phyloP scores from a whole-genome alignment of 1,140 invertebrate genomes.

The Radopholus similis region DNA sequence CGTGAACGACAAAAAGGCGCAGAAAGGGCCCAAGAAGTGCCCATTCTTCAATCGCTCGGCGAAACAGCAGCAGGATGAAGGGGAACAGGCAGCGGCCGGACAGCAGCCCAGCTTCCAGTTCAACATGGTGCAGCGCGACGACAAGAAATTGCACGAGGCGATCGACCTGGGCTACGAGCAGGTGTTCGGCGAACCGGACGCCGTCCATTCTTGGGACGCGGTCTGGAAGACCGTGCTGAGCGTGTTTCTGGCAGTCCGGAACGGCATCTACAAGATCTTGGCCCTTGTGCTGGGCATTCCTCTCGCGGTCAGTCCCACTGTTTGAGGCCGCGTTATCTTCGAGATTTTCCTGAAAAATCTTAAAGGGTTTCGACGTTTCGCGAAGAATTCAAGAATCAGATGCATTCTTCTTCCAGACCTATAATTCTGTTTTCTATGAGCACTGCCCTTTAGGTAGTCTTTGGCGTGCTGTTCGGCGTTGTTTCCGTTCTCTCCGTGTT shows the following conservation, averaged over 20 bases:
- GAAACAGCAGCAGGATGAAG: background rate
- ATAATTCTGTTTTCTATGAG: too few relatives aligned
- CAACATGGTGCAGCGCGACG: constrained; percentile 30
- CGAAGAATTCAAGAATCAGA: too few relatives aligned
- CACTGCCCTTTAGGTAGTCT: too few relatives aligned
- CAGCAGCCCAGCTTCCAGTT: constrained; percentile 1
- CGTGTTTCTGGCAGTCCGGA: constrained; percentile 61
- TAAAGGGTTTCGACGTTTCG: too few relatives aligned
- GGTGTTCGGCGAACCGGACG: constrained; percentile 64
- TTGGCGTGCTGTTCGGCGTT: constrained; percentile 33
- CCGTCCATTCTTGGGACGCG: constrained; percentile 62
- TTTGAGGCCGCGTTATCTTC: too few relatives aligned
- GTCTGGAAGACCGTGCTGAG: constrained; percentile 62
- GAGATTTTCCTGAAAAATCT: too few relatives aligned
- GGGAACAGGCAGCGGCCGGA: background rate
- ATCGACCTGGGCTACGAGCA: constrained; percentile 63
- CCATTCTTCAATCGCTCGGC: too few relatives aligned
- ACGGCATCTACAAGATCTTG: constrained; percentile 54
- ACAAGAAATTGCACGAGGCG: constrained; percentile 28
- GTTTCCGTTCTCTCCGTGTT: constrained; percentile 30
- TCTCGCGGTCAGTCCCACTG: too few relatives aligned
- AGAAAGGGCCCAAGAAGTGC: background rate
- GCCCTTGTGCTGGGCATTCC: constrained; percentile 22
- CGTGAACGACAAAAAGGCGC: constrained; percentile 3
- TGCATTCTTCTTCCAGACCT: too few relatives aligned